Percentiles rank a stretch among this genome's conserved stretches.
These are phyloP conservation scores for Drosophila trichaetosa DNA, from an alignment of 2,888 invertebrate species.

Conservation along the genomic window DNA sequence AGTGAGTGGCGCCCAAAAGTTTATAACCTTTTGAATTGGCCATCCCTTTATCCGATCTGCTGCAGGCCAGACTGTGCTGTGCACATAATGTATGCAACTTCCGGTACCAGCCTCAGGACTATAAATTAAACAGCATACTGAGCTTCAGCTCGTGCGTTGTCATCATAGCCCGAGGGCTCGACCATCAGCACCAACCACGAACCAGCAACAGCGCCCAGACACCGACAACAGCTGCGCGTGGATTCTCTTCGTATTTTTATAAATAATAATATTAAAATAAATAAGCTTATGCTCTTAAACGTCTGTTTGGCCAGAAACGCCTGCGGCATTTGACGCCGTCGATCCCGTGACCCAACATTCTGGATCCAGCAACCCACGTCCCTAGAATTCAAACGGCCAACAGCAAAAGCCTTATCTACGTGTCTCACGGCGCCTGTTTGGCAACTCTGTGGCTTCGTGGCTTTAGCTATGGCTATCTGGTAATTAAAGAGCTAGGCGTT, in stretches of 20 bases:
- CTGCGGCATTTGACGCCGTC: conserved; percentile 60
- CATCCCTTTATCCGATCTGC: conserved; percentile 49
- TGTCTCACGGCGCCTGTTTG: conserved; percentile 51
- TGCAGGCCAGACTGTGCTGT: conserved; percentile 28
- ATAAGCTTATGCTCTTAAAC: conserved; percentile 72
- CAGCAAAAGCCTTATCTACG: conserved; percentile 58
- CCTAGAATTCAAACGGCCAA: conserved; percentile 11
- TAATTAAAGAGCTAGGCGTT: conserved; percentile 69
- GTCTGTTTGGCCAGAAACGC: conserved; percentile 58
- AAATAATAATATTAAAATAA: conserved; percentile 78
- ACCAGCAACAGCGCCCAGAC: conserved; percentile 8
- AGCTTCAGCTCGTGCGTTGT: conserved; percentile 48
- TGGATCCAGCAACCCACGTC: conserved; percentile 1
- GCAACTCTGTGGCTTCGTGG: conserved; percentile 53
- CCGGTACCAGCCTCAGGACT: conserved; percentile 65
- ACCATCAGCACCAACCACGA: conserved; percentile 18
- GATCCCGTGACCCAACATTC: conserved; percentile 20
- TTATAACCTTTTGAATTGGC: conserved; percentile 59
- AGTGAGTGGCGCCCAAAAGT: conserved; percentile 67
- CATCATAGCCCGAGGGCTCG: conserved; percentile 50
- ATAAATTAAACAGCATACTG: conserved; percentile 68
- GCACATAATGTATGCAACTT: conserved; percentile 73
- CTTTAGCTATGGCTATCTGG: conserved; percentile 41
- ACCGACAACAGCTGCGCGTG: conserved; percentile 31
- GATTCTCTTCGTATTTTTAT: conserved; percentile 63